Evolutionary conservation across 1,140 invertebrate species (phyloP), one percentile per base, ranked within the genome.

Genomic region (Trichogramma pretiosum): DNA sequence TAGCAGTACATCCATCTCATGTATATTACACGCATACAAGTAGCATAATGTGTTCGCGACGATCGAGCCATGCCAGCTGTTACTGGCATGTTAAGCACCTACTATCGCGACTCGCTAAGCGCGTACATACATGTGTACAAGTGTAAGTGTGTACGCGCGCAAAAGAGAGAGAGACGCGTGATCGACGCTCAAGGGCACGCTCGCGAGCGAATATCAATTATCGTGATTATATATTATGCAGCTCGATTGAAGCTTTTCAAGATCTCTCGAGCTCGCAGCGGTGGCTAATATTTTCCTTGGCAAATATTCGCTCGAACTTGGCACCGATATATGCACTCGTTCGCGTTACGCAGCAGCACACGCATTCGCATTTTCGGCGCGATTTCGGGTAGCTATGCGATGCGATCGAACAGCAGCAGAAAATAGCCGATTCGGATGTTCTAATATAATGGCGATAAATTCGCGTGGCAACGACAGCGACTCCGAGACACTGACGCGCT

Each of bases 141-240:
- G n/a, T 10, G 5, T 22, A n/a, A 26, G 5, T 2, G 28, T 33
- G 22, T 26, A 3, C 19, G 22, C 5, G 9, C 26, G 26, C n/a
- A n/a, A n/a, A n/a, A n/a, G n/a, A n/a, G n/a, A 28, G 24, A 28
- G 5, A 24, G 38, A 19, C 40, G 26, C 14, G 35, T 22, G 21
- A 40, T 51, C 38, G 43, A 28, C 30, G 17, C 37, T 46, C 49
- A 41, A 46, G 49, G 49, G 32, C 43, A 51, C 14, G 42, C 14
- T 14, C 24, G 37, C n/a, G n/a, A 21, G 37, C 37, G 37, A 51
- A 51, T 46, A 51, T 46, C 38, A 46, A 46, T 46, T 46, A 45
- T 45, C 34, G 44, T 45, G 48, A 38, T 50, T 44, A 21, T 22
- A 34, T 14, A 4, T n/a, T n/a, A n/a, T n/a, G 35, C 11, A 36